Evolutionary conservation across 2,888 invertebrate genomes (phyloP), one percentile per base, ranked within the genome.

Genomic region (Hecatera dysodea): DNA sequence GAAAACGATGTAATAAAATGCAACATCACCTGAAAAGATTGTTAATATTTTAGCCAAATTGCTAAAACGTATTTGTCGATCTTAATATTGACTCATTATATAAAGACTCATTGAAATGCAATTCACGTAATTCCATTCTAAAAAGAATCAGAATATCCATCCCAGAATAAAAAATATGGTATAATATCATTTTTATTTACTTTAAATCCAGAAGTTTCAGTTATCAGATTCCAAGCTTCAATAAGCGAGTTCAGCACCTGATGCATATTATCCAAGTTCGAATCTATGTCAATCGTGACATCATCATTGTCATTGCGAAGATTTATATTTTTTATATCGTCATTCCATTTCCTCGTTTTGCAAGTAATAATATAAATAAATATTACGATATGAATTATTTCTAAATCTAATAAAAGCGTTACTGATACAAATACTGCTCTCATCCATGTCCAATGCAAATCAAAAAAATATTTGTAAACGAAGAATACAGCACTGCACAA

Each of bases 161-260:
- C n/a, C n/a, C n/a, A n/a, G n/a, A n/a, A n/a, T n/a, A n/a, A n/a
- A n/a, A n/a, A n/a, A n/a, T n/a, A n/a, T n/a, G 27, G 17, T 8
- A 52, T 27, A 19, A 33, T 33, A 27, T 29, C 3, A 11, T 19
- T 19, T 27, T 0, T 36, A 55, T 36, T 68, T 66, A 68, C 67
- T 55, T 68, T 68, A 12, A 65, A 24, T 22, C 68, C 48, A 7
- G 70, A 60, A 29, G 44, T 61, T 72, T n/a, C 29, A 15, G 61
- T 53, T 11, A 53, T 36, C 15, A 72, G 22, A 53, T 61, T 71
- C 72, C 70, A 71, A 46, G 44, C 72, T 53, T 71, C 52, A n/a
- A 68, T 39, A 12, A 68, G 36, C 6, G n/a, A 44, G 3, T 66
- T 55, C 36, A 68, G n/a, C 5, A 55, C 6, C 24, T 27, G 15